Conservation (phyloP, 2,888 invertebrate genomes). For the Tinea pellionella region DNA sequence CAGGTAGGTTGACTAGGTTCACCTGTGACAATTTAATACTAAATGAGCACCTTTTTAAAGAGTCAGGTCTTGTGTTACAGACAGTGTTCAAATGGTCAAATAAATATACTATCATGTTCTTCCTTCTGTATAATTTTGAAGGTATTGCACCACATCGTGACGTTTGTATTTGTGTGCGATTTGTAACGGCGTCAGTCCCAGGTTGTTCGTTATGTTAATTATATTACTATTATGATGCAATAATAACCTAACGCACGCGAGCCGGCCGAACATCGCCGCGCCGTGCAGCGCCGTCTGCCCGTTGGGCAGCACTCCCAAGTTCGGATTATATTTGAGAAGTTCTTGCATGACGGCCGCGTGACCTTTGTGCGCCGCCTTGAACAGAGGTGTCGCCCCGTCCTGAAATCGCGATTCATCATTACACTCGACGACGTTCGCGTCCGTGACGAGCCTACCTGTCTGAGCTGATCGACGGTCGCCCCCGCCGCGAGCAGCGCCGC, state of each 20-base stretch:
- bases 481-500: conserved; percentile 81
- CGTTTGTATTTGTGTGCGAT: conserved; percentile 69
- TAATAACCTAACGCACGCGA: conserved; percentile 81
- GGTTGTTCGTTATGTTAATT: conserved; percentile 78
- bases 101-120: too few relatives aligned
- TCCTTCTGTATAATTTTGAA: too few relatives aligned
- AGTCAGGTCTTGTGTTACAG: too few relatives aligned
- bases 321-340: conserved; percentile 84
- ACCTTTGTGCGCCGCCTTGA: conserved; percentile 96
- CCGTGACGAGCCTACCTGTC: conserved; percentile 72
- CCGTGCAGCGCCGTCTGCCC: conserved; percentile 93
- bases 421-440: neutral
- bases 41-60: neutral
- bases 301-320: conserved; percentile 85
- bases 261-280: conserved; percentile 88
- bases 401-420: conserved; percentile 32
- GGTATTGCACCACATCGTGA: conserved; percentile 65
- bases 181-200: conserved; percentile 75
- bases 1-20: neutral
- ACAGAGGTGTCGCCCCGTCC: conserved; percentile 94
- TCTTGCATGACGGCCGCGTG: conserved; percentile 88
- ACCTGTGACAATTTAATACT: neutral
- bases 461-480: conserved; percentile 81
- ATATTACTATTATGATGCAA: conserved; percentile 76
- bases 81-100: too few relatives aligned